These are phyloP conservation scores for Ivindomyrus marchei DNA, from an alignment of 2,113 vertebrate genomes.

Conservation along the genomic window DNA sequence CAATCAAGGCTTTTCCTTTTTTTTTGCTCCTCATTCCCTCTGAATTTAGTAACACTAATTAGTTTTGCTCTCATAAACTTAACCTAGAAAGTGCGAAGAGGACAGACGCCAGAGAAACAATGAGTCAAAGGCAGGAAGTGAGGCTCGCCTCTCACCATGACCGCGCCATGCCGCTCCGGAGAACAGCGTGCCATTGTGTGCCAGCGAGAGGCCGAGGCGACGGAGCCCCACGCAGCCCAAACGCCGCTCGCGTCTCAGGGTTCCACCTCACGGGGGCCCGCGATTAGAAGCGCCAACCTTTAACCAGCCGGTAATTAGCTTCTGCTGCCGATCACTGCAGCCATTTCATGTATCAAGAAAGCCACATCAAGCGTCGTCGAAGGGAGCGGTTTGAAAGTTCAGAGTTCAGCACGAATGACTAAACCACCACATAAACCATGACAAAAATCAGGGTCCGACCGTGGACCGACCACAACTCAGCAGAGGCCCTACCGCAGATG, in stretches of 20 bases:
- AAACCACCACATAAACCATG: conserved; percentile 50
- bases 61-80: conserved; percentile 71
- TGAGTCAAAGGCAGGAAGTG: neutral
- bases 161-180: conserved; percentile 28
- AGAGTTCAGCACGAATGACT: conserved; percentile 43
- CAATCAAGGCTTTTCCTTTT: conserved; percentile 57
- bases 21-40: conserved; percentile 37
- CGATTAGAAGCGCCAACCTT: neutral
- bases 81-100: conserved; percentile 69
- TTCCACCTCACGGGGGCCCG: neutral
- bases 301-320: neutral
- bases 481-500: conserved; percentile 40
- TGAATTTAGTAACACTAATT: conserved; percentile 77
- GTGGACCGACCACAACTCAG: conserved; percentile 35
- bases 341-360: conserved; percentile 30
- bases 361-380: conserved; percentile 40
- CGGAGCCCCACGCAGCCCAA: conserved; percentile 13
- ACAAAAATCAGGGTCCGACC: conserved; percentile 52
- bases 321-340: neutral
- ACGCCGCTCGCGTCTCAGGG: neutral
- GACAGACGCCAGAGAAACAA: conserved; percentile 56
- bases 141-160: conserved; percentile 34
- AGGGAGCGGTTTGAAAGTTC: conserved; percentile 36
- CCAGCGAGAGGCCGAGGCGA: conserved; percentile 40
- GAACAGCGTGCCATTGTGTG: conserved; percentile 46